phyloP scores from a whole-genome alignment of 2,888 invertebrate genomes.

The Xestia c-nigrum region DNA sequence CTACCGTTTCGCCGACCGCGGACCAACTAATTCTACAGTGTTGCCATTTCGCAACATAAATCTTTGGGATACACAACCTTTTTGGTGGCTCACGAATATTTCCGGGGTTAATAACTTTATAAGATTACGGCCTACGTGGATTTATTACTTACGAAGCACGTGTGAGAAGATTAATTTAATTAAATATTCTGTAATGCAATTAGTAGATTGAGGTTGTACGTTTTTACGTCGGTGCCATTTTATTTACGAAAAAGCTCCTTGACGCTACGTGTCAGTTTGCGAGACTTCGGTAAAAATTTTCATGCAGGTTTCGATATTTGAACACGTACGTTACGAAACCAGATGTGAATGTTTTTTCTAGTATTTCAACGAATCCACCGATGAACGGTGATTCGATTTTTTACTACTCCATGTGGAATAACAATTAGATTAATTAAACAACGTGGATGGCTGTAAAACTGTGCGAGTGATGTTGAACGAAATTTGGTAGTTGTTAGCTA shows the following conservation, averaged over 20 bases:
- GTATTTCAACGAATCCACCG: slow-evolving; percentile 21
- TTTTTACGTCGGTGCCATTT: slow-evolving; percentile 33
- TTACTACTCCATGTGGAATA: slow-evolving; percentile 18
- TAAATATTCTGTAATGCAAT: slow-evolving; percentile 45
- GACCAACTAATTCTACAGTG: slow-evolving; percentile 64
- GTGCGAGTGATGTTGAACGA: neutral
- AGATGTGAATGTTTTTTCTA: slow-evolving; percentile 48
- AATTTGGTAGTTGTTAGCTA: neutral
- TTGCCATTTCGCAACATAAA: slow-evolving; percentile 62
- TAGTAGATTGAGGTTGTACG: slow-evolving; percentile 31
- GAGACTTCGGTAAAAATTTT: slow-evolving; percentile 30
- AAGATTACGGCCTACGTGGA: slow-evolving; percentile 37
- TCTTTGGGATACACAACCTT: slow-evolving; percentile 58
- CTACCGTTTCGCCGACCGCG: slow-evolving; percentile 55
- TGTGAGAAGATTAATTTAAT: slow-evolving; percentile 44
- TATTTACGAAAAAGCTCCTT: slow-evolving; percentile 43
- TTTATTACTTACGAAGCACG: slow-evolving; percentile 28
- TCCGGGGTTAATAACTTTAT: slow-evolving; percentile 46
- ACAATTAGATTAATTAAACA: slow-evolving; percentile 25
- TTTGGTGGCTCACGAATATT: slow-evolving; percentile 54
- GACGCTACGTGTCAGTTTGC: slow-evolving; percentile 30
- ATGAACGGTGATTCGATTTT: slow-evolving; percentile 48
- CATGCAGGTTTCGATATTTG: slow-evolving; percentile 45
- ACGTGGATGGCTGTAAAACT: slow-evolving; percentile 13
- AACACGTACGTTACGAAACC: slow-evolving; percentile 41